Base-by-base conservation (phyloP, 2,888 invertebrate genomes). In the Oscheius onirici region DNA sequence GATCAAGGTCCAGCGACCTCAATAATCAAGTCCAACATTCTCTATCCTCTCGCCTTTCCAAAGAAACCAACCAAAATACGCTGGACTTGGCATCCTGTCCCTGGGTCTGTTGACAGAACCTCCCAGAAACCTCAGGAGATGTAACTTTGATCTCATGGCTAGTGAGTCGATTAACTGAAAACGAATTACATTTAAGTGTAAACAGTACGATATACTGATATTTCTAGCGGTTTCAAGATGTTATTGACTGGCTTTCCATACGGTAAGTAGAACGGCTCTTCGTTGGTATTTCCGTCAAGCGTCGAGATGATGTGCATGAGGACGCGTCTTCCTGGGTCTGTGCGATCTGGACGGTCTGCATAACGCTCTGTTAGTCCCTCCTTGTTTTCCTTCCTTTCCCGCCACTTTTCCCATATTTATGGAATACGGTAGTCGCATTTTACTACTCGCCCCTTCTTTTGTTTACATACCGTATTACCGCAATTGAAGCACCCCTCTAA, bases 141-240 rank as follows among this genome's bases (percentile, higher is more conserved):
- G 51, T 46, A 77, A 67, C 60, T 82, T 83, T 3, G 83, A 78
- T 54, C 80, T 76, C 55, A 80, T 70, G 1, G 84, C 82, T 43
- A 84, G 58, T 0, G 83, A 76, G n/a, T 85, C 83, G 34, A 85
- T 71, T 17, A 82, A 74, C 41, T 77, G 55, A 11, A 80, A 13
- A 17, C 0, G 20, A 34, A 34, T 26, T 2, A 2, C 40, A 41
- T n/a, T 52, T n/a, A 5, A 41, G 17, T 8, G 11, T 2, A 26
- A 57, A 51, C 44, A 60, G 26, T 3, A 24, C 5, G 8, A 34
- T 11, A 13, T 49, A 73, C 73, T 28, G 76, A 72, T 3, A 61
- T 43, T 1, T 76, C 67, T 22, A 79, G 66, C 3, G 75, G 71
- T 0, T 61, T 22, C 22, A 79, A 70, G 8, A 44, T 55, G 58